phyloP scores from a whole-genome alignment of 1,140 invertebrate species.

The Drosophila tristis region DNA sequence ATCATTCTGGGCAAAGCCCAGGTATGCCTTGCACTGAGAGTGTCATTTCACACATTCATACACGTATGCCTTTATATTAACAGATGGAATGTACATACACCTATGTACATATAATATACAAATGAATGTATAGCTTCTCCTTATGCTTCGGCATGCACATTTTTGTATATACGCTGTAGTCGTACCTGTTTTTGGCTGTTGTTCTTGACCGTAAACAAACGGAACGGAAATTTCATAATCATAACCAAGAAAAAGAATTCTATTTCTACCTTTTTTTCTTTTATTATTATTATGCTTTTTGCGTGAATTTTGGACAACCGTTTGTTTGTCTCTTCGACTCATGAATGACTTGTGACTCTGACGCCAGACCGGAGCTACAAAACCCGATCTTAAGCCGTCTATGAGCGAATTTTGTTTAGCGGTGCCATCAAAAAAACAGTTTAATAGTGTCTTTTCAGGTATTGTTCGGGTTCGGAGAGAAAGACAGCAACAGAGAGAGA shows the following conservation, averaged over 20 bases:
- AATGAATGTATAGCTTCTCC: conserved; percentile 16
- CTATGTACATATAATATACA: not conserved
- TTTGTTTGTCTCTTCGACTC: conserved; percentile 32
- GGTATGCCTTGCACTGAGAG: not conserved
- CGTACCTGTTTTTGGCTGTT: conserved; percentile 11
- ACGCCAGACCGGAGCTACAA: conserved; percentile 28
- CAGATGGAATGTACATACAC: not conserved
- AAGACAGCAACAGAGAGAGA: conserved; percentile 14
- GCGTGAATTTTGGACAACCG: conserved; percentile 39
- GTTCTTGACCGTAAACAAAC: conserved; percentile 44
- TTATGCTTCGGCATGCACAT: conserved; percentile 42
- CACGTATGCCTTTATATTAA: too few relatives aligned
- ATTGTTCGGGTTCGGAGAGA: not conserved
- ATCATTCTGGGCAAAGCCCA: too few relatives aligned
- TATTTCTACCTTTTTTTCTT: conserved; percentile 27
- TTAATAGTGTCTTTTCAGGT: conserved; percentile 59
- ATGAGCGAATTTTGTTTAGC: conserved; percentile 60
- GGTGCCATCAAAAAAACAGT: conserved; percentile 72
- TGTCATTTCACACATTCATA: too few relatives aligned
- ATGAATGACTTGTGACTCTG: conserved; percentile 67
- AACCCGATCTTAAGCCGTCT: conserved; percentile 27
- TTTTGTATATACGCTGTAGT: conserved; percentile 6
- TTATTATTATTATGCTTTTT: conserved; percentile 10
- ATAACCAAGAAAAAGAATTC: conserved; percentile 57
- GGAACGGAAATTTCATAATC: conserved; percentile 77